Conservation (phyloP, 2,888 invertebrate species). For the Drosophila mimetica region DNA sequence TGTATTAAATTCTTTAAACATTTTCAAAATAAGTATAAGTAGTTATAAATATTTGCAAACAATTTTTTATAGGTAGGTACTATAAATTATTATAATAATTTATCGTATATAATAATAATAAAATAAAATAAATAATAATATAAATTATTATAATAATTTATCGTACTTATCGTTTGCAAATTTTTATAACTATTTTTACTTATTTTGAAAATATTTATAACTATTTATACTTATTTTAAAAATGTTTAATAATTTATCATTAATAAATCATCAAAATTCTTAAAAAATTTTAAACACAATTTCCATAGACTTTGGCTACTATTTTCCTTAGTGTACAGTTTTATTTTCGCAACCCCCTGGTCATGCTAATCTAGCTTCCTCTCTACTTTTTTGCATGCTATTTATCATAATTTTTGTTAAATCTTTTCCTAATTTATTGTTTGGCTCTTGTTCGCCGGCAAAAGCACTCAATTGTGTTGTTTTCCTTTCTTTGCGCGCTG, state of each 20-base stretch:
- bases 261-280: no score
- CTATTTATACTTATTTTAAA: no score
- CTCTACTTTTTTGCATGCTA: constrained; percentile 38
- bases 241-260: no score
- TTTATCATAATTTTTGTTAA: constrained; percentile 61
- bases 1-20: no score
- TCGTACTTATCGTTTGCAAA: no score
- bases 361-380: constrained; percentile 54
- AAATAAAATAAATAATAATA: no score
- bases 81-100: constrained; percentile 1
- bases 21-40: no score
- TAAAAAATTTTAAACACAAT: no score
- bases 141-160: not conserved
- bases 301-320: not conserved
- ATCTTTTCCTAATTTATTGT: constrained; percentile 55
- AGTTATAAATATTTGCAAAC: no score
- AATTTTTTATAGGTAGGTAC: no score
- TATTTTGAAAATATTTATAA: no score
- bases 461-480: constrained; percentile 47
- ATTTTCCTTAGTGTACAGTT: constrained; percentile 21
- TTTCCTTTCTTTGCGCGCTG: constrained; percentile 41
- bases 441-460: constrained; percentile 29
- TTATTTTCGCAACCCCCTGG: constrained; percentile 43
- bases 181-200: no score
- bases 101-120: not conserved